phyloP scores from a whole-genome alignment of 2,888 invertebrate species.

The Diarsia dahlii region DNA sequence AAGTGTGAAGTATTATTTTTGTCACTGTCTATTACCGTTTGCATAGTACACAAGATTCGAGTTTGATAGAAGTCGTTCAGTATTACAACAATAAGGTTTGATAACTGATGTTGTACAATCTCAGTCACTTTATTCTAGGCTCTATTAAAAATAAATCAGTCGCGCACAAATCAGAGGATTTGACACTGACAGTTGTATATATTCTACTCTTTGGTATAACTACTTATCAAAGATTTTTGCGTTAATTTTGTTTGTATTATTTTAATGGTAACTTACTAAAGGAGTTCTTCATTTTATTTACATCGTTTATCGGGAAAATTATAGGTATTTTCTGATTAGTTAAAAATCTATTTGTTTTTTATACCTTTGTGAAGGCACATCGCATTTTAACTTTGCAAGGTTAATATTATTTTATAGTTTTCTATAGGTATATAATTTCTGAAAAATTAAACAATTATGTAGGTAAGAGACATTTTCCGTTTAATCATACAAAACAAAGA shows the following conservation, averaged over 20 bases:
- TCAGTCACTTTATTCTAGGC: neutral
- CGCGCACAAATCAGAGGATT: conserved; percentile 3
- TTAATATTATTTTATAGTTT: conserved; percentile 2
- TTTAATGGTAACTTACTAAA: conserved; percentile 38
- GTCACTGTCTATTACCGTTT: neutral
- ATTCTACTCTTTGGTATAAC: too few species aligned
- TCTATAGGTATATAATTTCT: neutral
- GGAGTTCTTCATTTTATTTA: neutral
- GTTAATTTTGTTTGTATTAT: conserved; percentile 38
- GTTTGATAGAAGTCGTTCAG: neutral
- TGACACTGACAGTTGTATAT: conserved; percentile 43
- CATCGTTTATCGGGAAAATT: neutral
- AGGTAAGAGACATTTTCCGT: too few species aligned
- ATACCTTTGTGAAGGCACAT: neutral
- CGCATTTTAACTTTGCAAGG: neutral
- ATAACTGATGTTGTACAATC: conserved; percentile 13
- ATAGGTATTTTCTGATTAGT: neutral
- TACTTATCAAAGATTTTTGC: conserved; percentile 41
- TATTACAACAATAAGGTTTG: conserved; percentile 18
- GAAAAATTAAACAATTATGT: neutral
- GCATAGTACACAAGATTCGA: too few species aligned
- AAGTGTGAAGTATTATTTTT: neutral
- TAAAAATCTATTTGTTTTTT: conserved; percentile 8
- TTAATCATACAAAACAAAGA: neutral
- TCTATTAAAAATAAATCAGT: conserved; percentile 47